Conservation (phyloP, 2,113 vertebrate species). For the Eulemur rufifrons region DNA sequence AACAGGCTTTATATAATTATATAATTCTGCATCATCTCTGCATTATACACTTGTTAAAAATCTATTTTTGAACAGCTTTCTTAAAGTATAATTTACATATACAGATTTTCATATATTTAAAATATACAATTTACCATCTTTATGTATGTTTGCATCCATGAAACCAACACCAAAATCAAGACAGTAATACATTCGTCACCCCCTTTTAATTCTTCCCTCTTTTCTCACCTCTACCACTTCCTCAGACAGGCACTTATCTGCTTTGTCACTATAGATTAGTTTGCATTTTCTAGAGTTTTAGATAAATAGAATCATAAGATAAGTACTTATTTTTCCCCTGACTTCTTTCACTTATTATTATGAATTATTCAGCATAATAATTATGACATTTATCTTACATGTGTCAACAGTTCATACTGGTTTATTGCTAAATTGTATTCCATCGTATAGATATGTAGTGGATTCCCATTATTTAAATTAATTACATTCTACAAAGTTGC, state of each 20-base stretch:
- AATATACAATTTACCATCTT: not conserved
- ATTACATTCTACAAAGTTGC: not conserved
- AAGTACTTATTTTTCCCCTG: not conserved
- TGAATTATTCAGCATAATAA: not conserved
- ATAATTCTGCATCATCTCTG: not conserved
- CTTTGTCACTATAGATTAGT: not conserved
- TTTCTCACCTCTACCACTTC: fast-evolving
- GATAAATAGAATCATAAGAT: not conserved
- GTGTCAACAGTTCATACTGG: not conserved
- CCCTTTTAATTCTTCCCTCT: not conserved
- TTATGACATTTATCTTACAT: not conserved
- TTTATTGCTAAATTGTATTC: not conserved
- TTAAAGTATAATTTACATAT: not conserved
- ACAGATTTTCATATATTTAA: not conserved
- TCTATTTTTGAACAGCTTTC: not conserved
- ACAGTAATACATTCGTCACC: not conserved
- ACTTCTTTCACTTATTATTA: not conserved
- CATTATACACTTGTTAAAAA: not conserved
- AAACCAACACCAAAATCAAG: not conserved
- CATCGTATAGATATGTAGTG: not conserved
- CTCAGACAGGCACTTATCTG: not conserved
- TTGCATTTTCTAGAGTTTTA: not conserved
- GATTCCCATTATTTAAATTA: not conserved
- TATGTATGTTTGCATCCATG: not conserved
- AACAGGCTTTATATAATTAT: not conserved